Evolutionary conservation across 1,140 invertebrate species (phyloP).

Genomic region (Tachypleus tridentatus): DNA sequence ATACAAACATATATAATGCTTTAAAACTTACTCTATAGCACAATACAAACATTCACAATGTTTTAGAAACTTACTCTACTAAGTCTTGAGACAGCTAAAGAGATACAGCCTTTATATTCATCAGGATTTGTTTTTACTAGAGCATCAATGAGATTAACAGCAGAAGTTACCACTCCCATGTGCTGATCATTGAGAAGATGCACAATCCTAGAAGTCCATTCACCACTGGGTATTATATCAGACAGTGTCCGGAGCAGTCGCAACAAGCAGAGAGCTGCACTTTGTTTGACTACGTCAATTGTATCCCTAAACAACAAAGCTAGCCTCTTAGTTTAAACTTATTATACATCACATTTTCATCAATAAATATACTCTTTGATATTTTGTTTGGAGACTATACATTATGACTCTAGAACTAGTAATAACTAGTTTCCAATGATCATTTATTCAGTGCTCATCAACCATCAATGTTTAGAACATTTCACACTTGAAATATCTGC

Average conservation of each 20-base stretch:
- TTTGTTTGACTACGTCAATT: conserved; percentile 99
- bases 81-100: conserved; percentile 89
- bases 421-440: background rate
- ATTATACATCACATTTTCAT: no score
- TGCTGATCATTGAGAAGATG: conserved; percentile 98
- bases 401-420: no score
- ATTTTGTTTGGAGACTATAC: no score
- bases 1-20: no score
- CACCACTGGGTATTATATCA: conserved; percentile 87
- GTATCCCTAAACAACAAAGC: conserved; percentile 60
- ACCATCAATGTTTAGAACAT: no score
- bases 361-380: no score
- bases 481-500: no score
- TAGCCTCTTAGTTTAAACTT: background rate
- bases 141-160: conserved; percentile 94
- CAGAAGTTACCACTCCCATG: conserved; percentile 95
- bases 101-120: conserved; percentile 98
- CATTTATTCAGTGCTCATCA: background rate
- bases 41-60: conserved; percentile 5
- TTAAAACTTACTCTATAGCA: conserved; percentile 4
- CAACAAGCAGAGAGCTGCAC: conserved; percentile 90
- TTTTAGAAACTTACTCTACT: conserved; percentile 55
- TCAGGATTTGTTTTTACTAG: conserved; percentile 97
- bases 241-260: conserved; percentile 83
- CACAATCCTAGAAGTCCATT: conserved; percentile 98